Percentiles rank a stretch among this genome's conserved stretches.
These are phyloP conservation scores for Calephelis nemesis DNA, from an alignment of 1,140 invertebrate genomes.

Conservation along the genomic window DNA sequence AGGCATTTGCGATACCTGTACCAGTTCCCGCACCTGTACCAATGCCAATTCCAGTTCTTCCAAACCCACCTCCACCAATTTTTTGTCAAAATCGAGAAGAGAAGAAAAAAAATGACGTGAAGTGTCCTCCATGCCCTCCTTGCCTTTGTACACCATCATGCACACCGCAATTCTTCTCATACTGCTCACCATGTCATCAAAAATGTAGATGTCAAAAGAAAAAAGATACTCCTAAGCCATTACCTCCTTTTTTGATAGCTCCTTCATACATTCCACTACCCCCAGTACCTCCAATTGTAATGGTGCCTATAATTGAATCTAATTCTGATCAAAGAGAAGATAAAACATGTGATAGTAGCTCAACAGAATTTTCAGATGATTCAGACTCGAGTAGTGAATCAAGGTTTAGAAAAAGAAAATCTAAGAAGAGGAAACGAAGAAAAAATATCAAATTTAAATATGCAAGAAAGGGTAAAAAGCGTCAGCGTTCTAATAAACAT, in stretches of 20 bases:
- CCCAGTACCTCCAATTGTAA: background rate
- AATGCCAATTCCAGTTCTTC: constrained; percentile 10
- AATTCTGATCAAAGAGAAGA: background rate
- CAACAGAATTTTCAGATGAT: background rate
- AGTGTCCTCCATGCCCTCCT: constrained; percentile 45
- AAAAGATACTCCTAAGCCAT: background rate
- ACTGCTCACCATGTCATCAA: constrained; percentile 59
- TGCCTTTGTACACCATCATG: constrained; percentile 54
- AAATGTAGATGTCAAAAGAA: constrained; percentile 53
- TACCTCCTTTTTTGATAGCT: constrained; percentile 19
- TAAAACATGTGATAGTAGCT: background rate
- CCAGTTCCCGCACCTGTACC: constrained; percentile 19
- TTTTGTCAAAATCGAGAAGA: background rate
- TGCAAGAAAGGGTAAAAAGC: background rate
- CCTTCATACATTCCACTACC: constrained; percentile 1
- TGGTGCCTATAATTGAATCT: background rate
- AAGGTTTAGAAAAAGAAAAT: background rate
- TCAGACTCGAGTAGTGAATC: background rate
- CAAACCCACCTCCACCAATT: constrained; percentile 18
- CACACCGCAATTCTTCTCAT: constrained; percentile 61
- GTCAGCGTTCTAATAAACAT: background rate
- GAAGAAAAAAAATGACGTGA: background rate
- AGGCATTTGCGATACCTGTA: background rate
- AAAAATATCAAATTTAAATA: constrained; percentile 7
- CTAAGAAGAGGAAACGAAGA: background rate